phyloP scores from a whole-genome alignment of 2,797 vertebrate genomes.

The Lophotriccus pileatus region DNA sequence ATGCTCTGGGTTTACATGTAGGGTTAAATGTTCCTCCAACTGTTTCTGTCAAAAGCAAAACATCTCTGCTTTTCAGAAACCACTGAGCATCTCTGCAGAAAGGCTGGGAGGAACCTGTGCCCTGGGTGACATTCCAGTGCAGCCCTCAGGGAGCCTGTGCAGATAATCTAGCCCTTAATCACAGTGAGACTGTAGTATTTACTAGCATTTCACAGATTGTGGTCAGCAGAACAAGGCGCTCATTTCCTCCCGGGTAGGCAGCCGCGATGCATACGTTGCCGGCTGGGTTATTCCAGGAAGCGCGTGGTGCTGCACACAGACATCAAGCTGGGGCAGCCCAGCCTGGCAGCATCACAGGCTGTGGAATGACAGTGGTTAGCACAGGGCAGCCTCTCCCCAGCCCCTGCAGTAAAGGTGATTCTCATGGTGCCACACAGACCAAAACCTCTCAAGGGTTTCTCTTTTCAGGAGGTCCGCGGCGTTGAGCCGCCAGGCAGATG shows the following conservation, averaged over 20 bases:
- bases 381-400: not conserved
- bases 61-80: not conserved
- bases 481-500: not conserved
- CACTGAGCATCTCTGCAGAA: not conserved
- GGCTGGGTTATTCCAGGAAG: not conserved
- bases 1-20: not conserved
- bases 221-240: not conserved
- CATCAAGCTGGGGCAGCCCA: not conserved
- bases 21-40: not conserved
- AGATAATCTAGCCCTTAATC: not conserved
- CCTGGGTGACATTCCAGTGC: rapidly evolving
- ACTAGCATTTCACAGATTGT: not conserved
- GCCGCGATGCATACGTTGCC: not conserved
- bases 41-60: not conserved
- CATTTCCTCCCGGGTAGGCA: not conserved
- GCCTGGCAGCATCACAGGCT: not conserved
- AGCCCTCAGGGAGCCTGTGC: not conserved
- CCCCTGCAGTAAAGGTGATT: not conserved
- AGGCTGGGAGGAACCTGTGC: not conserved
- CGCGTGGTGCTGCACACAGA: not conserved
- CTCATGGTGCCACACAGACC: rapidly evolving
- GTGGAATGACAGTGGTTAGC: not conserved
- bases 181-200: not conserved
- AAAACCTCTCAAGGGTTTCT: not conserved
- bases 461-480: not conserved